Evolutionary conservation across 2,797 vertebrate genomes (phyloP).

Genomic region (Miichthys miiuy): DNA sequence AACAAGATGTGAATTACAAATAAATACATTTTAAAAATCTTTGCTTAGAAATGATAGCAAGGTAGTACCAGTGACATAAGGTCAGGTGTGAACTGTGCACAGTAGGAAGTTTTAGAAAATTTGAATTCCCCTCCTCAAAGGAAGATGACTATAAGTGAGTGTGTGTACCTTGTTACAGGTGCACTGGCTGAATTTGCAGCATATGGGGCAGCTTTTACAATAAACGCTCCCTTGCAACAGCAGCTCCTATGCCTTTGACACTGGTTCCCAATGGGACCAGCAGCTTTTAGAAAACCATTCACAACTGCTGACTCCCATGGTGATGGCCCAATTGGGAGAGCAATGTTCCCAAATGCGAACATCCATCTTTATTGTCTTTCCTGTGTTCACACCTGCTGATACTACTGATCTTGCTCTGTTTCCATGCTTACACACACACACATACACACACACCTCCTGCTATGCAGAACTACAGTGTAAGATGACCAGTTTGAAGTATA

Average conservation of each 20-base stretch:
- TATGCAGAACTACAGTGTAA: constrained; percentile 9
- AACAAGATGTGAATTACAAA: background rate
- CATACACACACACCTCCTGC: background rate
- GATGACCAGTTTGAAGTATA: constrained; percentile 29
- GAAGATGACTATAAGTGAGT: background rate
- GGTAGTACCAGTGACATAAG: background rate
- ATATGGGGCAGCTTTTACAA: constrained; percentile 34
- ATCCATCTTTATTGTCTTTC: constrained; percentile 42
- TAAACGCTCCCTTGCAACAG: constrained; percentile 47
- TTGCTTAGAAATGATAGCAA: background rate
- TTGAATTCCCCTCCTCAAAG: background rate
- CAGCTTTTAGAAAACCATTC: constrained; percentile 58
- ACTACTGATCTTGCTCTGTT: constrained; percentile 24
- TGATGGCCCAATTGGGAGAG: constrained; percentile 35
- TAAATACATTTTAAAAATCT: background rate
- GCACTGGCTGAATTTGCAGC: constrained; percentile 36
- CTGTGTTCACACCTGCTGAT: constrained; percentile 43
- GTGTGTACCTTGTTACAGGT: constrained; percentile 13
- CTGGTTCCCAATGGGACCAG: constrained; percentile 60
- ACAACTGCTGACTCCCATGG: constrained; percentile 60
- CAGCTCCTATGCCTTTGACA: constrained; percentile 25
- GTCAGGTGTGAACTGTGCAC: background rate
- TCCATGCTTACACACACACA: background rate
- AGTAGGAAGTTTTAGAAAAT: background rate
- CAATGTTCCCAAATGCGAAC: constrained; percentile 48